Evolutionary conservation across 1,140 invertebrate species (phyloP).

Genomic region (Drosophila asahinai): DNA sequence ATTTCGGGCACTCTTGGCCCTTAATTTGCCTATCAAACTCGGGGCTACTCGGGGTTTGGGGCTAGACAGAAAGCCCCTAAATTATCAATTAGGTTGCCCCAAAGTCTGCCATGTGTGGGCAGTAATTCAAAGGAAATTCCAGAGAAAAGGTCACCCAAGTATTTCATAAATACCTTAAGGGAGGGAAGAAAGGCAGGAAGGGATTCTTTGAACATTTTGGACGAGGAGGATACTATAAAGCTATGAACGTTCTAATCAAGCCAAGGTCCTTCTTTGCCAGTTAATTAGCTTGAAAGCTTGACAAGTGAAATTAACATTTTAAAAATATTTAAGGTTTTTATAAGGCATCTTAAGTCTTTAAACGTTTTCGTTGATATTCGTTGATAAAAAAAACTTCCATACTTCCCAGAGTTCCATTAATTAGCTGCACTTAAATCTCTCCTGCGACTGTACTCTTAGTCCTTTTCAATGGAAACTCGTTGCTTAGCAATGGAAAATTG

Average conservation of each 20-base stretch:
- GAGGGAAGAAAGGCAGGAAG: not conserved
- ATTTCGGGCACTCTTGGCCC: constrained; percentile 8
- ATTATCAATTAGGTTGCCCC: constrained; percentile 53
- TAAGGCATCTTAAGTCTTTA: too few relatives aligned
- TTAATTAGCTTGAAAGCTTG: constrained; percentile 14
- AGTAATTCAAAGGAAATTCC: constrained; percentile 42
- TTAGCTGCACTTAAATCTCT: not conserved
- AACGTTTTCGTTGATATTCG: too few relatives aligned
- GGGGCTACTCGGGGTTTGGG: not conserved
- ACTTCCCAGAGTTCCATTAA: not conserved
- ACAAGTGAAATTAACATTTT: not conserved
- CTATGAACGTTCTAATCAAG: constrained; percentile 20
- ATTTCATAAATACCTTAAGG: constrained; percentile 29
- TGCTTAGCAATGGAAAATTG: not conserved
- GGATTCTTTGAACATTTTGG: constrained; percentile 1
- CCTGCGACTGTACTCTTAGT: not conserved
- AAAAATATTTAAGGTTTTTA: not conserved
- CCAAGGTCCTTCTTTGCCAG: not conserved
- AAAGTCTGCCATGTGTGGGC: constrained; percentile 50
- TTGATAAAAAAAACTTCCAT: not conserved
- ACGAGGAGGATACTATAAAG: constrained; percentile 4
- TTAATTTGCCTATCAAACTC: constrained; percentile 45
- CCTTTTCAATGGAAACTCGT: not conserved
- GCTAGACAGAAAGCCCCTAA: constrained; percentile 53
- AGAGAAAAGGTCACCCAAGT: constrained; percentile 38